These are phyloP conservation scores for Tyrannus savana DNA, from an alignment of 2,113 vertebrate species.

Conservation along the genomic window DNA sequence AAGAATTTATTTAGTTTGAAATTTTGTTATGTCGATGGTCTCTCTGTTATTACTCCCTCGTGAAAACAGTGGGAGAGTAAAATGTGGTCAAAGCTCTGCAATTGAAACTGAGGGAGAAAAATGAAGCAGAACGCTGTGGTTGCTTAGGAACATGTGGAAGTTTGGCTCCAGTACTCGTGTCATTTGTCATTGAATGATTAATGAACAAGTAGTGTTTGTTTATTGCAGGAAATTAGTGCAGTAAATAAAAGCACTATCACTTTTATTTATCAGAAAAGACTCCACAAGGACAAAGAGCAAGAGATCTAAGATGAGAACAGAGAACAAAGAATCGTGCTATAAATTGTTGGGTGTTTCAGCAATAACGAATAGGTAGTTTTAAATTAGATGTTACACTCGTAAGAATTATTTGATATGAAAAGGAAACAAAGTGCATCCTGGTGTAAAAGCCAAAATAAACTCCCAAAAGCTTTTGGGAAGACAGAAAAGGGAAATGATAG, in stretches of 20 bases:
- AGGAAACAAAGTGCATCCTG: neutral
- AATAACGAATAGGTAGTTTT: neutral
- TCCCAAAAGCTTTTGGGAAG: neutral
- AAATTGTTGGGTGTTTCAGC: neutral
- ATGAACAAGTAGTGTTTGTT: conserved; percentile 1
- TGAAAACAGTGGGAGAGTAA: neutral
- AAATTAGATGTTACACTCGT: accelerated
- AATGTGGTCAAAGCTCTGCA: neutral
- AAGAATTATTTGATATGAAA: neutral
- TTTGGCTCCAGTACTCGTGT: neutral
- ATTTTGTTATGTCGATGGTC: too few relatives aligned
- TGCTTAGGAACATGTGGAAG: conserved; percentile 37
- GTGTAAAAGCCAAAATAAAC: neutral
- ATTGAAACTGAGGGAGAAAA: neutral
- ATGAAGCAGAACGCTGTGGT: neutral
- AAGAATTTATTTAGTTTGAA: too few relatives aligned
- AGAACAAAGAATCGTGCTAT: neutral
- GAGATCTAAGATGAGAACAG: neutral
- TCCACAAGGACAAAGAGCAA: neutral
- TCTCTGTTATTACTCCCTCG: neutral
- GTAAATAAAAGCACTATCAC: conserved; percentile 17
- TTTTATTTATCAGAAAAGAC: neutral
- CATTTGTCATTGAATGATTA: neutral
- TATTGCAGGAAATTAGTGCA: conserved; percentile 9
- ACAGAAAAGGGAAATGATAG: neutral